Percentiles rank a stretch among this genome's conserved stretches.
phyloP scores from a whole-genome alignment of 2,888 invertebrate genomes.

The Epirrhoe tristata region DNA sequence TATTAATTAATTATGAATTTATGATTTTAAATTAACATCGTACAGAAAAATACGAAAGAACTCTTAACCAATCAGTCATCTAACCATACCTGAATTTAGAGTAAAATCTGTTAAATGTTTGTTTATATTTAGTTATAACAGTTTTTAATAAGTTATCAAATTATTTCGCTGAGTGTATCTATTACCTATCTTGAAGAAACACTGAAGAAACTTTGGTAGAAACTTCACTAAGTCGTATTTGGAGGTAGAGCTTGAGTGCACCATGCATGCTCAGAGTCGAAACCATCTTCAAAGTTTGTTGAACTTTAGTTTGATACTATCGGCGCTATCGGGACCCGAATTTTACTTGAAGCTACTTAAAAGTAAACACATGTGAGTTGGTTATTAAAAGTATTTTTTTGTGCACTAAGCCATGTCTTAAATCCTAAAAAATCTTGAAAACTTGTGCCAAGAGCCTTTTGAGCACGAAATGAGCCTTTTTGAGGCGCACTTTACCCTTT shows the following conservation, averaged over 20 bases:
- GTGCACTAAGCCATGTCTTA: too few relatives aligned
- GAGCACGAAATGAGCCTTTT: too few relatives aligned
- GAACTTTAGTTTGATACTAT: constrained; percentile 5
- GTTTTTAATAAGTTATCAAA: not conserved
- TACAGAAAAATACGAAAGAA: too few relatives aligned
- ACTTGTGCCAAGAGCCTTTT: too few relatives aligned
- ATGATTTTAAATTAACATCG: too few relatives aligned
- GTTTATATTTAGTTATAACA: too few relatives aligned
- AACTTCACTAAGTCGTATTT: not conserved
- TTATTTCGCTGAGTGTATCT: not conserved
- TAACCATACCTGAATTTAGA: too few relatives aligned
- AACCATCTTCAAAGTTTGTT: constrained; percentile 19
- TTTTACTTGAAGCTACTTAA: not conserved
- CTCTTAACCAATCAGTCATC: too few relatives aligned
- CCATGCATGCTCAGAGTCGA: constrained; percentile 8
- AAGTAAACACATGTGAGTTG: not conserved
- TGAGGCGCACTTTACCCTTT: too few relatives aligned
- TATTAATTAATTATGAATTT: too few relatives aligned
- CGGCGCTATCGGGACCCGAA: not conserved
- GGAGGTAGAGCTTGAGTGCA: not conserved
- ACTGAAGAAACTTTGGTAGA: constrained; percentile 9
- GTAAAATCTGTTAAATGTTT: too few relatives aligned
- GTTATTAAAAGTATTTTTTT: not conserved
- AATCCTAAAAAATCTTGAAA: too few relatives aligned
- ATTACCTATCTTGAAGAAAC: not conserved